Evolutionary conservation across 2,113 vertebrate species (phyloP).

Genomic region (Saguinus imperator): DNA sequence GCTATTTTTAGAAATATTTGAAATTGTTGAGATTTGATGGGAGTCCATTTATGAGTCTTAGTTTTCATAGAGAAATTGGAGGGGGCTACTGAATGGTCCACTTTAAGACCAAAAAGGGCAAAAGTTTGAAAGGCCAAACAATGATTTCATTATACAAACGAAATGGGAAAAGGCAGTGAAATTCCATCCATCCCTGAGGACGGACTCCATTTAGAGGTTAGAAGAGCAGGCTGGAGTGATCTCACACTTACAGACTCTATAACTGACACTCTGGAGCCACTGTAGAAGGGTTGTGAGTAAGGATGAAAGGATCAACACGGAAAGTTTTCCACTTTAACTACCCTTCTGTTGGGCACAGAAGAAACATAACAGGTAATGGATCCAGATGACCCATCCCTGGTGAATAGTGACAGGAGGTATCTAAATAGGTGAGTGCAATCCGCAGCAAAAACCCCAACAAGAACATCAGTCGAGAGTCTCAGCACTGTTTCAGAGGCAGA

Average conservation of each 20-base stretch:
- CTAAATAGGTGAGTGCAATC: neutral
- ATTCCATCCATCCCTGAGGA: slow-evolving; percentile 77
- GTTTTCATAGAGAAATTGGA: slow-evolving; percentile 12
- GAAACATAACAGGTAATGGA: neutral
- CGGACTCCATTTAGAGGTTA: slow-evolving; percentile 73
- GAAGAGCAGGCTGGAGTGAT: slow-evolving; percentile 61
- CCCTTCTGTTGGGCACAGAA: slow-evolving; percentile 1
- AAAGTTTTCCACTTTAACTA: slow-evolving; percentile 7
- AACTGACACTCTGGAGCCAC: slow-evolving; percentile 27
- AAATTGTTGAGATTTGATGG: neutral
- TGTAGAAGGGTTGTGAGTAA: slow-evolving; percentile 41
- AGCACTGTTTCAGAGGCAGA: neutral
- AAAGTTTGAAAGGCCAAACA: slow-evolving; percentile 62
- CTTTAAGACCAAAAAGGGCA: slow-evolving; percentile 67
- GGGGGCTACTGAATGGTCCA: neutral
- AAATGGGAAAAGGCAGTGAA: slow-evolving; percentile 77
- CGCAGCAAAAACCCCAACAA: neutral
- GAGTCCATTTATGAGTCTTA: neutral
- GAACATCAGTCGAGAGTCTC: neutral
- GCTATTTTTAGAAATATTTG: neutral
- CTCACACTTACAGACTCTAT: slow-evolving; percentile 60
- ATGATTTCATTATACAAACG: slow-evolving; percentile 77
- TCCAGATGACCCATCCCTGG: neutral
- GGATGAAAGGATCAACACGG: slow-evolving; percentile 54
- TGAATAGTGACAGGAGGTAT: neutral